Percentiles rank a stretch among this genome's conserved stretches.
phyloP scores from a whole-genome alignment of 2,888 invertebrate genomes.

The Lasioglossum figueresi region DNA sequence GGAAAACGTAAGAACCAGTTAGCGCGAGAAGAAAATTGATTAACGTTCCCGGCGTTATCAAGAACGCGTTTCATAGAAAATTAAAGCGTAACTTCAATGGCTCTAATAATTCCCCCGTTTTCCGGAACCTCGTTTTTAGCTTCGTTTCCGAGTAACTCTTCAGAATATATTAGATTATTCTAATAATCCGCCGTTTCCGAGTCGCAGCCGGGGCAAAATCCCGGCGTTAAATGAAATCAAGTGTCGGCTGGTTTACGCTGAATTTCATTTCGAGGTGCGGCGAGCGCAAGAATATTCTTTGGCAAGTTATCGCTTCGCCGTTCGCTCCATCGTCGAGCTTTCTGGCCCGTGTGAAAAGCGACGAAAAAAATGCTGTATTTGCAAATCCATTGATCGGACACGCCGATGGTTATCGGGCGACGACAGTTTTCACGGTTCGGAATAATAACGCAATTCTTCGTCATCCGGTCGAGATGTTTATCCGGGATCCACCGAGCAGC shows the following conservation, averaged over 20 bases:
- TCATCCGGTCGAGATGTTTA: slow-evolving; percentile 71
- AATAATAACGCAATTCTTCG: slow-evolving; percentile 64
- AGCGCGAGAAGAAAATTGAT: background rate
- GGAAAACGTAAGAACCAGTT: background rate
- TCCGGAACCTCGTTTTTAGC: slow-evolving; percentile 4
- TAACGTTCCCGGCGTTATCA: background rate
- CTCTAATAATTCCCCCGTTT: slow-evolving; percentile 19
- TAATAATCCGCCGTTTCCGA: slow-evolving; percentile 2
- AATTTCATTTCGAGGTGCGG: slow-evolving; percentile 7
- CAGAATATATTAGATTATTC: background rate
- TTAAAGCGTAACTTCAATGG: background rate
- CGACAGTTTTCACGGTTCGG: slow-evolving; percentile 43
- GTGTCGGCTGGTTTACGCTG: slow-evolving; percentile 20
- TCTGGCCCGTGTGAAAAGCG: background rate
- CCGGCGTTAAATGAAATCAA: slow-evolving; percentile 12
- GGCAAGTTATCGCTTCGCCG: background rate
- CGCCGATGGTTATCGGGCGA: slow-evolving; percentile 49
- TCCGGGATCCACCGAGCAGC: slow-evolving; percentile 59
- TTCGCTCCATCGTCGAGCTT: background rate
- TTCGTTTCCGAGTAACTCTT: slow-evolving; percentile 13
- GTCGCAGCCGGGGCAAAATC: background rate
- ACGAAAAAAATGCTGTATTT: slow-evolving; percentile 19
- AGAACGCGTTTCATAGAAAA: background rate
- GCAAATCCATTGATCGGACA: slow-evolving; percentile 19
- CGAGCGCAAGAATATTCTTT: slow-evolving; percentile 11